A percentile compares a stretch with the other conserved stretches of the same genome.
These are phyloP conservation scores for Eleutherodactylus coqui DNA, from an alignment of 2,797 vertebrate species.

Conservation along the genomic window DNA sequence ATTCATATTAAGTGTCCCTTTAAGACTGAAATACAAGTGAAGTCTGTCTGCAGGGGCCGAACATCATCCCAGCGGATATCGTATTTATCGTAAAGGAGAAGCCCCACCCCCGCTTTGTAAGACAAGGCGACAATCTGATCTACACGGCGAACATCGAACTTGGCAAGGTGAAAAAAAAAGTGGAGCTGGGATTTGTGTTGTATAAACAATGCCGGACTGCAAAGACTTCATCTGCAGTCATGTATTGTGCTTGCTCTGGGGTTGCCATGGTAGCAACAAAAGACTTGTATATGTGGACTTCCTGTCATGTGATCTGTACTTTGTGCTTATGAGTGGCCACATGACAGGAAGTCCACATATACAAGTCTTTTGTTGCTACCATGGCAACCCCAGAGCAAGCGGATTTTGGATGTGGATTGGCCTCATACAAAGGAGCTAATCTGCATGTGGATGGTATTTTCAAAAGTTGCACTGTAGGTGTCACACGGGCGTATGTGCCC, in stretches of 20 bases:
- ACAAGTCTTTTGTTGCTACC: background rate
- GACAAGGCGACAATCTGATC: conserved; percentile 79
- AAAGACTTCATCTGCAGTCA: too few species aligned
- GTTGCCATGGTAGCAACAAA: background rate
- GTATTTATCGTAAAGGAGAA: conserved; percentile 90
- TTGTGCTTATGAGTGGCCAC: background rate
- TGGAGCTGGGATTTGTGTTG: background rate
- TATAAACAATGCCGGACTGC: background rate
- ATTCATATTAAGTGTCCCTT: background rate
- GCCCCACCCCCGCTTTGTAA: conserved; percentile 80
- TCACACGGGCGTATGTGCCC: too few species aligned
- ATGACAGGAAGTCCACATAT: background rate
- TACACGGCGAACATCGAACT: conserved; percentile 81
- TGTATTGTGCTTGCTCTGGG: background rate
- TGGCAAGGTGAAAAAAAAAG: conserved; percentile 80
- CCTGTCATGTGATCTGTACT: conserved; percentile 1
- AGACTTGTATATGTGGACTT: background rate
- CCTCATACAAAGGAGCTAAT: too few species aligned
- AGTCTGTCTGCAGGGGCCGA: conserved; percentile 81
- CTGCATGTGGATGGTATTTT: too few species aligned
- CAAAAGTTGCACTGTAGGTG: too few species aligned
- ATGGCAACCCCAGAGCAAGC: background rate
- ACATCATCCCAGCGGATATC: conserved; percentile 89
- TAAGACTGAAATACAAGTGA: background rate
- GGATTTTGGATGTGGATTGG: background rate